Percentiles rank a stretch among this genome's conserved stretches.
These are phyloP conservation scores for Archivesica marissinica DNA, from an alignment of 1,140 invertebrate genomes.

Conservation along the genomic window DNA sequence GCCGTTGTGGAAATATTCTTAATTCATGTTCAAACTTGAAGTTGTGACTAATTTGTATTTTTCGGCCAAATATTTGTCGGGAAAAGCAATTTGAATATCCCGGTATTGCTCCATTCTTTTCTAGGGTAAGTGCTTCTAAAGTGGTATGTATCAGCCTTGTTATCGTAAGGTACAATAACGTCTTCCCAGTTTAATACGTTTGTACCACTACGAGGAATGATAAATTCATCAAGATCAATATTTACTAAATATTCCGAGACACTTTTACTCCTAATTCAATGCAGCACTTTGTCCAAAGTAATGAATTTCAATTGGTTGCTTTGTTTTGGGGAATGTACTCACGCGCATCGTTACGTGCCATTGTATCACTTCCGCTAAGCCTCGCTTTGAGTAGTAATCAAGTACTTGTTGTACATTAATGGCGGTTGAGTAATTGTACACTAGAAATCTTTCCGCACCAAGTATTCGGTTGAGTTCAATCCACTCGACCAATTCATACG, in stretches of 20 bases:
- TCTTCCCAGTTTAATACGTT: background rate
- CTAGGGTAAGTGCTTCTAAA: conserved; percentile 31
- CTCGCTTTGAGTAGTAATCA: conserved; percentile 87
- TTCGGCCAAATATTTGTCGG: background rate
- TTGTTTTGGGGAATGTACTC: background rate
- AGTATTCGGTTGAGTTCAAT: conserved; percentile 95
- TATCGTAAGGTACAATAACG: background rate
- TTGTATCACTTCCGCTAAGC: conserved; percentile 90
- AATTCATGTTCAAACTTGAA: conserved; percentile 1
- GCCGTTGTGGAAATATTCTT: background rate
- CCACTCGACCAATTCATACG: conserved; percentile 94
- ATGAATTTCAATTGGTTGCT: conserved; percentile 69
- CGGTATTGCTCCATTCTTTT: conserved; percentile 20
- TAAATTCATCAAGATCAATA: conserved; percentile 43
- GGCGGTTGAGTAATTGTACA: conserved; percentile 96
- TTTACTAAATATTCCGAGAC: conserved; percentile 39
- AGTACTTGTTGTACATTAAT: conserved; percentile 88
- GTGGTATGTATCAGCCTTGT: background rate
- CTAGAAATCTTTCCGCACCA: conserved; percentile 94
- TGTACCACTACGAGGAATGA: background rate
- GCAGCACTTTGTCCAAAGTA: conserved; percentile 68
- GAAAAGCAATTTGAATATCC: background rate
- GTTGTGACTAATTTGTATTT: conserved; percentile 31
- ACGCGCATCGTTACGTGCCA: conserved; percentile 89
- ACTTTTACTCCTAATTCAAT: conserved; percentile 7